Conservation (phyloP, 2,888 invertebrate genomes). For the Drosophila neonasuta region DNA sequence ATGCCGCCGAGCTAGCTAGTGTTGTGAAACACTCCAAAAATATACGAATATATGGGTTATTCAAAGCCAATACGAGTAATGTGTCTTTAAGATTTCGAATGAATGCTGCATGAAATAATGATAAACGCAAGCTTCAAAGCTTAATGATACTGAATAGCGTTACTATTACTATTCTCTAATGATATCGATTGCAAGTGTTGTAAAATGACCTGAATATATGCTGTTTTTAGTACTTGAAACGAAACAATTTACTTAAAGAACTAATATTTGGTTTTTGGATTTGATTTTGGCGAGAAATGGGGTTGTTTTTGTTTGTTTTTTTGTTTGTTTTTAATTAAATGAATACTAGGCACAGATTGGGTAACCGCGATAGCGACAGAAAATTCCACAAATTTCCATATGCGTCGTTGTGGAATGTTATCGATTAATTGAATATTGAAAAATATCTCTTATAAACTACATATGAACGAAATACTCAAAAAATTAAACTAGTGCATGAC, state of each 20-base stretch:
- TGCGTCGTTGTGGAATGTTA: conserved; percentile 64
- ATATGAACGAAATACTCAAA: conserved; percentile 28
- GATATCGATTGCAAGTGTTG: conserved; percentile 35
- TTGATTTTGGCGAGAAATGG: conserved; percentile 41
- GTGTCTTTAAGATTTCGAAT: conserved; percentile 13
- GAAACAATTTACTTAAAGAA: conserved; percentile 50
- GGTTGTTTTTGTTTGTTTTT: conserved; percentile 26
- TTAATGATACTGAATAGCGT: conserved; percentile 36
- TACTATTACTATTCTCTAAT: conserved; percentile 31
- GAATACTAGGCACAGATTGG: conserved; percentile 83
- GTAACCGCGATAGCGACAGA: conserved; percentile 83
- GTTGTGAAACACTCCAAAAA: conserved; percentile 31
- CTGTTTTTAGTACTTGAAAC: conserved; percentile 51
- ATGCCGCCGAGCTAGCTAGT: conserved; percentile 56
- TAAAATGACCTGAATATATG: conserved; percentile 55
- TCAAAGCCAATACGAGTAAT: conserved; percentile 42
- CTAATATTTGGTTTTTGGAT: conserved; percentile 38
- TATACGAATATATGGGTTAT: conserved; percentile 37
- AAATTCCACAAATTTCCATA: conserved; percentile 82
- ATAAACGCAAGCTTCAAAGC: conserved; percentile 59
- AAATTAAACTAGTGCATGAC: conserved; percentile 51
- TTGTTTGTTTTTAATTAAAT: conserved; percentile 36
- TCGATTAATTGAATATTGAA: conserved; percentile 28
- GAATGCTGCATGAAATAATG: conserved; percentile 45
- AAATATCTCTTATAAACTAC: conserved; percentile 44